Conservation (phyloP, 2,888 invertebrate genomes). For the Temnothorax unifasciatus region DNA sequence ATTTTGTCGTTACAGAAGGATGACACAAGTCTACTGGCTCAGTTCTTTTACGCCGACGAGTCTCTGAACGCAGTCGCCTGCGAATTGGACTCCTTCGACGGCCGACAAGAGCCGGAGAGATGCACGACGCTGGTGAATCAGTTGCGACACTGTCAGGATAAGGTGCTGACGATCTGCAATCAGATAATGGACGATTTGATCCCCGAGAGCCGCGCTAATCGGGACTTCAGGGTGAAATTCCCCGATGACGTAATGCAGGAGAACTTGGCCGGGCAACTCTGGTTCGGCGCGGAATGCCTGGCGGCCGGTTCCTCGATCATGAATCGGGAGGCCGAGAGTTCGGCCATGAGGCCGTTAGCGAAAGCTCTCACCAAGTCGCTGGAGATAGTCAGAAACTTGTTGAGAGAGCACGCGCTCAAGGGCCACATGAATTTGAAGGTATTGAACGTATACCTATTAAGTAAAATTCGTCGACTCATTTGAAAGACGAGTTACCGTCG, state of each 20-base stretch:
- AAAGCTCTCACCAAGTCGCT: slow-evolving; percentile 98
- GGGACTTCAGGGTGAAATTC: slow-evolving; percentile 99
- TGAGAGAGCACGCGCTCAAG: slow-evolving; percentile 92
- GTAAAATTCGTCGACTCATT: background rate
- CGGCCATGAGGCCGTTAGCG: slow-evolving; percentile 98
- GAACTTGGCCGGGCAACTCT: slow-evolving; percentile 98
- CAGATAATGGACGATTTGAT: slow-evolving; percentile 98
- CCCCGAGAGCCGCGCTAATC: slow-evolving; percentile 93
- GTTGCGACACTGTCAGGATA: slow-evolving; percentile 96
- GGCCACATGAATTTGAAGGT: slow-evolving; percentile 86
- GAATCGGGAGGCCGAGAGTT: slow-evolving; percentile 98
- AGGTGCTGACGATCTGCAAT: slow-evolving; percentile 96
- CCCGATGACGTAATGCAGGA: slow-evolving; percentile 99
- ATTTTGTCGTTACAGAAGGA: slow-evolving; percentile 89
- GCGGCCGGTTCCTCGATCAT: slow-evolving; percentile 99
- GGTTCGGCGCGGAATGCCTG: slow-evolving; percentile 99
- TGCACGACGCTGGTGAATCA: slow-evolving; percentile 98
- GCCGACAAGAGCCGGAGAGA: slow-evolving; percentile 98
- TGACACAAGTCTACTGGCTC: slow-evolving; percentile 96
- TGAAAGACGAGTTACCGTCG: background rate
- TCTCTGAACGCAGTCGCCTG: slow-evolving; percentile 97
- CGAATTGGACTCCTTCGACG: slow-evolving; percentile 99
- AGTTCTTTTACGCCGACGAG: slow-evolving; percentile 99
- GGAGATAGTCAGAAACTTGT: slow-evolving; percentile 95
- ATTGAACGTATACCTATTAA: slow-evolving; percentile 21